phyloP scores from a whole-genome alignment of 2,888 invertebrate species.

The Koerneria pararmatus region DNA sequence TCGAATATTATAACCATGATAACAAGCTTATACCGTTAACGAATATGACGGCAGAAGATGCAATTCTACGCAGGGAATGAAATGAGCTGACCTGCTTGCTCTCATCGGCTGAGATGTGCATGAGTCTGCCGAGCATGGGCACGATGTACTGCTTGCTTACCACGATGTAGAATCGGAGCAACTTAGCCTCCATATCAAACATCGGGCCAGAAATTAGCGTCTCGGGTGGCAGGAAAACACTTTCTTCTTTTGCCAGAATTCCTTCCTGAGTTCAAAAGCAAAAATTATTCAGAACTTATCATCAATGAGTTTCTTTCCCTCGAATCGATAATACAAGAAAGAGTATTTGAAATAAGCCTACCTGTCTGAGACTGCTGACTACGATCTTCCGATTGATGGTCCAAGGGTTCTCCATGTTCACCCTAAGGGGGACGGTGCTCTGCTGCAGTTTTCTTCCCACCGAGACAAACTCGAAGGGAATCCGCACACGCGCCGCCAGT shows the following conservation, averaged over 20 bases:
- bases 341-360: conserved; percentile 24
- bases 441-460: conserved; percentile 45
- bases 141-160: conserved; percentile 46
- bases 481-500: conserved; percentile 44
- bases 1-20: too few relatives aligned
- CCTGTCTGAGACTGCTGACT: conserved; percentile 43
- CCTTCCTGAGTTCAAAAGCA: conserved; percentile 61
- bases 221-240: conserved; percentile 72
- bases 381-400: conserved; percentile 41
- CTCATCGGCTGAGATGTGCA: conserved; percentile 54
- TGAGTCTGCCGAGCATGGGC: conserved; percentile 54
- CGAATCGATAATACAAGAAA: neutral
- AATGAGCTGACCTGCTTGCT: conserved; percentile 42
- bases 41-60: neutral
- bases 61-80: neutral
- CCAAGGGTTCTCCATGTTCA: conserved; percentile 55
- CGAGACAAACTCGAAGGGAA: conserved; percentile 45
- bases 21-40: too few relatives aligned
- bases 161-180: conserved; percentile 31
- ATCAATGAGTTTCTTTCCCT: too few relatives aligned
- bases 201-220: conserved; percentile 76
- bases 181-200: conserved; percentile 72
- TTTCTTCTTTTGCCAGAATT: conserved; percentile 69
- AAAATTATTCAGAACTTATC: neutral
- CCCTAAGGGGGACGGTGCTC: conserved; percentile 43